These are phyloP conservation scores for Magallana angulata DNA, from an alignment of 1,140 invertebrate species.

Conservation along the genomic window DNA sequence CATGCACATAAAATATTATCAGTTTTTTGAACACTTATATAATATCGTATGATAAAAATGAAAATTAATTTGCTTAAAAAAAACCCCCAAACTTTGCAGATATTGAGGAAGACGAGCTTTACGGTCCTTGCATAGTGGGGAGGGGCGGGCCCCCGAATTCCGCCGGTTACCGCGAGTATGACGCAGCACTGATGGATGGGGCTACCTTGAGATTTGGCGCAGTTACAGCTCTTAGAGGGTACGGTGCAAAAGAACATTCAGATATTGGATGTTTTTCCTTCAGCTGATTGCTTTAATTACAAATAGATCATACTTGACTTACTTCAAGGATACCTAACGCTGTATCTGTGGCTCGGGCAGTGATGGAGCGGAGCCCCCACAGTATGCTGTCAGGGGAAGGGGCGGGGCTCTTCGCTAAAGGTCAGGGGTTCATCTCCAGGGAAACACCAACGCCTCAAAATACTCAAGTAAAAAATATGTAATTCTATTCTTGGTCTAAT, in stretches of 20 bases:
- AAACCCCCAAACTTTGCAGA: conserved; percentile 35
- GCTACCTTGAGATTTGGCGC: conserved; percentile 62
- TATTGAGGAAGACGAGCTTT: conserved; percentile 62
- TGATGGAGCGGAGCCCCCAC: conserved; percentile 65
- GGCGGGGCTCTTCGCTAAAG: conserved; percentile 60
- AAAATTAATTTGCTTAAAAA: neutral
- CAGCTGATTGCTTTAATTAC: neutral
- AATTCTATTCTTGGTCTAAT: neutral
- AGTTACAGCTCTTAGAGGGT: conserved; percentile 64
- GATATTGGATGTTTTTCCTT: neutral
- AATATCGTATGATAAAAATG: neutral
- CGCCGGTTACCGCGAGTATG: conserved; percentile 60
- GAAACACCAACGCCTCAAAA: neutral
- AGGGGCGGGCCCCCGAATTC: conserved; percentile 62
- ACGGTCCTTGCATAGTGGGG: conserved; percentile 66
- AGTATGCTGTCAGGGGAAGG: conserved; percentile 66
- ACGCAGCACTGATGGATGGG: conserved; percentile 71
- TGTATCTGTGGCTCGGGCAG: conserved; percentile 63
- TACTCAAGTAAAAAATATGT: neutral
- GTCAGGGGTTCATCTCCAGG: conserved; percentile 59
- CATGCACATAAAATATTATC: too few species aligned
- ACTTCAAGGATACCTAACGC: conserved; percentile 58
- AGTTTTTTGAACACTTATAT: neutral
- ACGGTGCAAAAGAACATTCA: too few species aligned
- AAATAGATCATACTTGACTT: neutral